Conservation (phyloP, 1,140 invertebrate species). For the Drosophila saltans region DNA sequence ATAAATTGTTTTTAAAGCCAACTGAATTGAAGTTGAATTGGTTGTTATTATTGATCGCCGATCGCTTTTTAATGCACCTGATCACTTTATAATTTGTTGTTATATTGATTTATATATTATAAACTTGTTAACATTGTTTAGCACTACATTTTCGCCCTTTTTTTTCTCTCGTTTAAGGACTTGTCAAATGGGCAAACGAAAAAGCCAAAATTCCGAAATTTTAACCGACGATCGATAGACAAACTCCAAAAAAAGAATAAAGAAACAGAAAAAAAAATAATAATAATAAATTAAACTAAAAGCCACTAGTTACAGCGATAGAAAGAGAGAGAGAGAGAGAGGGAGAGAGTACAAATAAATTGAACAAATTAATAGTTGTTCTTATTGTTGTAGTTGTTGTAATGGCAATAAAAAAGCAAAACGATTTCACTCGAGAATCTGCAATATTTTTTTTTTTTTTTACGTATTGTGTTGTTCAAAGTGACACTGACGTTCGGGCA, state of each 20-base stretch:
- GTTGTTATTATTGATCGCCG: slow-evolving; percentile 2
- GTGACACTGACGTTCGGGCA: slow-evolving; percentile 45
- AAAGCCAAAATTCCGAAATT: slow-evolving; percentile 3
- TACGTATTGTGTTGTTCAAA: slow-evolving; percentile 11
- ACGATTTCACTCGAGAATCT: slow-evolving; percentile 22
- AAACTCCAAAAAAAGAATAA: not conserved
- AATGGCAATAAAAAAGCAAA: slow-evolving; percentile 6
- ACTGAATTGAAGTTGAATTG: slow-evolving; percentile 16
- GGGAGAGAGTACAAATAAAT: not conserved
- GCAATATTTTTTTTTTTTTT: slow-evolving; percentile 22
- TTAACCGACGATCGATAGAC: not conserved
- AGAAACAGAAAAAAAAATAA: no score
- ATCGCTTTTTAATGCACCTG: slow-evolving; percentile 73
- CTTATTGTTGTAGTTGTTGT: not conserved
- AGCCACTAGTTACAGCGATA: no score
- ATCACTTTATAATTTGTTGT: slow-evolving; percentile 76
- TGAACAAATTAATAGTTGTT: not conserved
- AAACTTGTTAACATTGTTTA: slow-evolving; percentile 16
- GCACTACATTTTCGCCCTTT: slow-evolving; percentile 59
- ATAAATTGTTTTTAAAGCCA: slow-evolving; percentile 62
- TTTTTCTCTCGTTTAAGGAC: slow-evolving; percentile 21
- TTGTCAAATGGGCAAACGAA: slow-evolving; percentile 55
- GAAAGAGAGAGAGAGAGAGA: no score
- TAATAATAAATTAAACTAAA: no score
- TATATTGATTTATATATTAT: slow-evolving; percentile 28